phyloP scores from a whole-genome alignment of 2,888 invertebrate species.

The Prosapia bicincta region DNA sequence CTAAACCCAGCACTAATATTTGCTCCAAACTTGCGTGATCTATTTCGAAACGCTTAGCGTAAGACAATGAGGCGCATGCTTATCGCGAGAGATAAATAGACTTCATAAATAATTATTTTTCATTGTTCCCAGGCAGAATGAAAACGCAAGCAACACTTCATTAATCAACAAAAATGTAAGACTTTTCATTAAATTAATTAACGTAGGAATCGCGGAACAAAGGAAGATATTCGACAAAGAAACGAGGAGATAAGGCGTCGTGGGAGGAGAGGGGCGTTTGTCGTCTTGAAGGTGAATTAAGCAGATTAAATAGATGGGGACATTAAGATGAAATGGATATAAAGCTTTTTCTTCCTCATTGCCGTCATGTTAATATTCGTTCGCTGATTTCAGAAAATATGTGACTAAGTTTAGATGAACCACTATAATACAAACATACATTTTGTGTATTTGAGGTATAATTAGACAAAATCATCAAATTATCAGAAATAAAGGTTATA shows the following conservation, averaged over 20 bases:
- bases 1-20: too few relatives aligned
- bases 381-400: too few relatives aligned
- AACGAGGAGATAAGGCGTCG: conserved; percentile 7
- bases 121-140: conserved; percentile 16
- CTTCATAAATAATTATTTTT: conserved; percentile 37
- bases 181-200: conserved; percentile 27
- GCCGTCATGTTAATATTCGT: too few relatives aligned
- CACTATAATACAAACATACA: too few relatives aligned
- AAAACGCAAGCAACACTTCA: conserved; percentile 13
- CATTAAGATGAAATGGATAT: background rate
- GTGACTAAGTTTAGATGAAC: too few relatives aligned
- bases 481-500: too few relatives aligned
- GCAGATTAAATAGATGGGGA: background rate
- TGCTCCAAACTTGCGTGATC: background rate
- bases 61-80: background rate
- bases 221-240: conserved; percentile 4
- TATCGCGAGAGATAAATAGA: conserved; percentile 27
- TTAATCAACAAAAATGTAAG: conserved; percentile 26
- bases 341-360: background rate
- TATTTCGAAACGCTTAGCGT: background rate
- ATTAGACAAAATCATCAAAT: too few relatives aligned
- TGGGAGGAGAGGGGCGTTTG: background rate
- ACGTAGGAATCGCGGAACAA: conserved; percentile 16
- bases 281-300: background rate
- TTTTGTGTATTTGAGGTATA: too few relatives aligned